Percentiles rank a stretch among this genome's conserved stretches.
Conservation (phyloP, 2,797 vertebrate genomes). For the Anguilla anguilla region DNA sequence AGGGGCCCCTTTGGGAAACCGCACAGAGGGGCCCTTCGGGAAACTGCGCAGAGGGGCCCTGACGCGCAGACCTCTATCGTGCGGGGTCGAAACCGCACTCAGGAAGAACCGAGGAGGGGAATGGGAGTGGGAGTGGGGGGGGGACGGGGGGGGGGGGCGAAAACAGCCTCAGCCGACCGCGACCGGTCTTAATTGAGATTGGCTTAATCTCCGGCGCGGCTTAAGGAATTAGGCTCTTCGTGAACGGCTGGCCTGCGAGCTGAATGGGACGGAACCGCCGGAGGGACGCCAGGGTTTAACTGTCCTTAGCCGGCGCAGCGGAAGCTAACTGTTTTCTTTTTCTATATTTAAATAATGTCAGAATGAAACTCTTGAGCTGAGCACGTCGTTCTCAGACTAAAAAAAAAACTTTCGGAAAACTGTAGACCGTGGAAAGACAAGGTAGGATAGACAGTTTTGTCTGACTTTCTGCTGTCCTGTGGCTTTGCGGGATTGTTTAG, state of each 20-base stretch:
- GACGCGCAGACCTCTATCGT: too few species aligned
- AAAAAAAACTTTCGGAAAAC: constrained; percentile 24
- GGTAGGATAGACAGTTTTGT: constrained; percentile 6
- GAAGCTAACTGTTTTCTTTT: constrained; percentile 37
- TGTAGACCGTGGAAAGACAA: constrained; percentile 15
- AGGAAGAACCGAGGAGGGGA: background rate
- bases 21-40: too few species aligned
- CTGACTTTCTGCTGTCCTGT: background rate
- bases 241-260: constrained; percentile 18
- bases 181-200: constrained; percentile 15
- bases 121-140: too few species aligned
- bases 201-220: background rate
- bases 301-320: constrained; percentile 17
- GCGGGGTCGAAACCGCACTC: background rate
- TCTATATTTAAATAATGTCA: constrained; percentile 32
- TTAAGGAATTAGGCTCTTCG: constrained; percentile 26
- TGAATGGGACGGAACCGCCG: constrained; percentile 1
- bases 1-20: too few species aligned
- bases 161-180: background rate
- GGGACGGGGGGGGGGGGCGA: too few species aligned
- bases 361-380: constrained; percentile 26
- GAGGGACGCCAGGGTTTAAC: constrained; percentile 12
- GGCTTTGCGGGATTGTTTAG: background rate
- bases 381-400: constrained; percentile 34
- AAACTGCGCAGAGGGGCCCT: too few species aligned